These are phyloP conservation scores for Hirtodrosophila duncani DNA, from an alignment of 2,888 invertebrate species.

Conservation along the genomic window DNA sequence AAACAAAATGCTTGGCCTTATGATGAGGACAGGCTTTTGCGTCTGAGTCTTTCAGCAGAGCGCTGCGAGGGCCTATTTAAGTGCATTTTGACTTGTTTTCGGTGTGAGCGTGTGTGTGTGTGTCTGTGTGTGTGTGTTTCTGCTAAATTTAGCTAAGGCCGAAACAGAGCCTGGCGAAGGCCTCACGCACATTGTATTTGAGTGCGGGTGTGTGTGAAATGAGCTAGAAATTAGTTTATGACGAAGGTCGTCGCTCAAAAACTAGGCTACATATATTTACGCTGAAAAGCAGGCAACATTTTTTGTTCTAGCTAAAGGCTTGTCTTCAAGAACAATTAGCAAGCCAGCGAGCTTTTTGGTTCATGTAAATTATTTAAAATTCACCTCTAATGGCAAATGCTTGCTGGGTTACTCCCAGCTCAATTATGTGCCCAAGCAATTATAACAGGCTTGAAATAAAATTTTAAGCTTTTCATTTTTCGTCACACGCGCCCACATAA, in stretches of 20 bases:
- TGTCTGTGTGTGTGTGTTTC: constrained; percentile 20
- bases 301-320: constrained; percentile 4
- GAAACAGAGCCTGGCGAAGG: constrained; percentile 48
- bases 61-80: too few relatives aligned
- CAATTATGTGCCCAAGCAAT: constrained; percentile 54
- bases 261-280: neutral
- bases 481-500: constrained; percentile 28
- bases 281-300: constrained; percentile 22
- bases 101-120: constrained; percentile 3
- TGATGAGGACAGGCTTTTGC: constrained; percentile 14
- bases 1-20: constrained; percentile 49
- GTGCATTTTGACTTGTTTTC: constrained; percentile 36
- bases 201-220: constrained; percentile 42
- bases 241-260: constrained; percentile 59
- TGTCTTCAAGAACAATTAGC: too few relatives aligned
- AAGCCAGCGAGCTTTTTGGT: too few relatives aligned
- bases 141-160: constrained; percentile 56
- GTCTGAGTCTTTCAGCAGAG: constrained; percentile 17
- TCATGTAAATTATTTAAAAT: too few relatives aligned
- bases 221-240: constrained; percentile 66
- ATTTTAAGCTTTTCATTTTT: constrained; percentile 41
- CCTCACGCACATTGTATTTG: constrained; percentile 6
- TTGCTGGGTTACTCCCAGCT: constrained; percentile 1
- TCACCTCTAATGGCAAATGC: neutral
- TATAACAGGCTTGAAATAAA: constrained; percentile 49